Evolutionary conservation across 2,888 invertebrate species (phyloP).

Genomic region (Junonia oenone): DNA sequence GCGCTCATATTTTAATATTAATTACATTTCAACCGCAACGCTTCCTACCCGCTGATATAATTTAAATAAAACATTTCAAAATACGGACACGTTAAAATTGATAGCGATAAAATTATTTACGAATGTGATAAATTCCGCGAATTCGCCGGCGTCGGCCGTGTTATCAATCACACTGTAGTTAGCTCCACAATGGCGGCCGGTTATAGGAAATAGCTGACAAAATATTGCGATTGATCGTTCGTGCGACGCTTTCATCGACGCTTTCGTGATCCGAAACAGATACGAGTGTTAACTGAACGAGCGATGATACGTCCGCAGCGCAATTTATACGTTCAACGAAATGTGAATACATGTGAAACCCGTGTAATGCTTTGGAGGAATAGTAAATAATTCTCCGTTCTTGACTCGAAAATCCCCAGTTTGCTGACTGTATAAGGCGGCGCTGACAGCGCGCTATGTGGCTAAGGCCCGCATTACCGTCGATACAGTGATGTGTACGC

Average conservation of each 20-base stretch:
- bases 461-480: conserved; percentile 11
- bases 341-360: conserved; percentile 6
- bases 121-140: conserved; percentile 28
- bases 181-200: conserved; percentile 15
- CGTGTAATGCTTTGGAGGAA: conserved; percentile 4
- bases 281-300: conserved; percentile 1
- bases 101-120: conserved; percentile 25
- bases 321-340: not conserved
- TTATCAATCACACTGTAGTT: conserved; percentile 27
- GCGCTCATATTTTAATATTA: conserved; percentile 2
- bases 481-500: conserved; percentile 11
- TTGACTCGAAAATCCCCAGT: conserved; percentile 10
- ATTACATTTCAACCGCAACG: conserved; percentile 10
- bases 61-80: conserved; percentile 7
- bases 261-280: conserved; percentile 11
- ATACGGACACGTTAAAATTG: conserved; percentile 7
- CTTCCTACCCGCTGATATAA: not conserved
- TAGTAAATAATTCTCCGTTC: conserved; percentile 7
- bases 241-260: conserved; percentile 18
- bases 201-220: conserved; percentile 20
- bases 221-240: conserved; percentile 20
- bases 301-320: not conserved
- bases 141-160: conserved; percentile 13
- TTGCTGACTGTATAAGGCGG: conserved; percentile 13
- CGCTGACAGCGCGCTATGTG: conserved; percentile 14